These are phyloP conservation scores for Eidolon helvum DNA, from an alignment of 2,113 vertebrate species.

Conservation along the genomic window DNA sequence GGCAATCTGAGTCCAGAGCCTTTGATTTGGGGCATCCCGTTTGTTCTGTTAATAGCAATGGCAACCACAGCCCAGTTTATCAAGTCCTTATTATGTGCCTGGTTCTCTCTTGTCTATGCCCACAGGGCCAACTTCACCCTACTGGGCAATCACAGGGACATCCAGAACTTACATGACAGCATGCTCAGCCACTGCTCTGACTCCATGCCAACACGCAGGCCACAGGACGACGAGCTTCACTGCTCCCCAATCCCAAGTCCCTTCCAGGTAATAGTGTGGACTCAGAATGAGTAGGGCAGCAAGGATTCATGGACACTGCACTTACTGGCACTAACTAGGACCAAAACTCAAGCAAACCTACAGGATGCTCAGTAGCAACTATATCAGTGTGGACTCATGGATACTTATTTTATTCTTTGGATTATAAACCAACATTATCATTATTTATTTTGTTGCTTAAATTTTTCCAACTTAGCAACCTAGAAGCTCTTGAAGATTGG, in stretches of 20 bases:
- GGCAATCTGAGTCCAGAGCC: neutral
- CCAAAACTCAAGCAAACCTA: neutral
- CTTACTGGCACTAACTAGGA: neutral
- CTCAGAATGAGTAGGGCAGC: neutral
- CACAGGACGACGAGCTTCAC: neutral
- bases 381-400: neutral
- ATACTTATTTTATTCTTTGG: neutral
- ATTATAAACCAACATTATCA: neutral
- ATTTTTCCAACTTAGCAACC: neutral
- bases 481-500: neutral
- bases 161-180: neutral
- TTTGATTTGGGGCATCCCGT: neutral
- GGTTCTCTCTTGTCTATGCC: neutral
- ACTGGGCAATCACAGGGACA: neutral
- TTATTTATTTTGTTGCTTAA: neutral
- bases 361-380: neutral
- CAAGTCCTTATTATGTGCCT: neutral
- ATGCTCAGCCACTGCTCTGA: neutral
- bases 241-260: neutral
- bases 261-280: neutral
- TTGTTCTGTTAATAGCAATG: neutral
- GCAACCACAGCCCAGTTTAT: neutral
- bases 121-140: neutral
- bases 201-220: neutral
- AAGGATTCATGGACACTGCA: no score